phyloP scores from a whole-genome alignment of 2,113 vertebrate species.

The Columba livia region DNA sequence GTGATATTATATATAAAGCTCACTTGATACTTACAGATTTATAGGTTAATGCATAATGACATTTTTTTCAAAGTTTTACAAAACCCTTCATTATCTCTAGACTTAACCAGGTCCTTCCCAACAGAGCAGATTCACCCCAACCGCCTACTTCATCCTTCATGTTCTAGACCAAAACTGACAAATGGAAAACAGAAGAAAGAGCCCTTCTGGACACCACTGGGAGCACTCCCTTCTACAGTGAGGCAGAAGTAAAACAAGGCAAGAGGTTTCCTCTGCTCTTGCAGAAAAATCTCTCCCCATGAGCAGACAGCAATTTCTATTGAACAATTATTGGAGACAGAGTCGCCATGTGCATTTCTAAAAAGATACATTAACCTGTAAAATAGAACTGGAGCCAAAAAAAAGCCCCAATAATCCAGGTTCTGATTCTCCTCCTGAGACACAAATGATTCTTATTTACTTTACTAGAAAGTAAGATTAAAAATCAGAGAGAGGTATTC shows the following conservation, averaged over 20 bases:
- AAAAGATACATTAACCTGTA: neutral
- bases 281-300: neutral
- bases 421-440: neutral
- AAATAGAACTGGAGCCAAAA: neutral
- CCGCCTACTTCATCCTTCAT: neutral
- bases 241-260: neutral
- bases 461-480: conserved; percentile 16
- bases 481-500: conserved; percentile 9
- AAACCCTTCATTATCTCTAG: neutral
- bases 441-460: neutral
- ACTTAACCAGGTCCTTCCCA: neutral
- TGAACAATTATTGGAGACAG: neutral
- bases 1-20: neutral
- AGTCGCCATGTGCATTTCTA: neutral
- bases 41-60: neutral
- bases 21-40: neutral
- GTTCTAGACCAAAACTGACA: neutral
- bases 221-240: neutral
- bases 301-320: neutral
- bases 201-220: neutral
- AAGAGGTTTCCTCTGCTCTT: neutral
- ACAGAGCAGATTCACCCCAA: neutral
- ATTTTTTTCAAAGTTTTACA: neutral
- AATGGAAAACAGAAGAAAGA: conserved; percentile 4
- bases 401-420: neutral